These are phyloP conservation scores for Ibycter americanus DNA, from an alignment of 2,797 vertebrate species.

Conservation along the genomic window DNA sequence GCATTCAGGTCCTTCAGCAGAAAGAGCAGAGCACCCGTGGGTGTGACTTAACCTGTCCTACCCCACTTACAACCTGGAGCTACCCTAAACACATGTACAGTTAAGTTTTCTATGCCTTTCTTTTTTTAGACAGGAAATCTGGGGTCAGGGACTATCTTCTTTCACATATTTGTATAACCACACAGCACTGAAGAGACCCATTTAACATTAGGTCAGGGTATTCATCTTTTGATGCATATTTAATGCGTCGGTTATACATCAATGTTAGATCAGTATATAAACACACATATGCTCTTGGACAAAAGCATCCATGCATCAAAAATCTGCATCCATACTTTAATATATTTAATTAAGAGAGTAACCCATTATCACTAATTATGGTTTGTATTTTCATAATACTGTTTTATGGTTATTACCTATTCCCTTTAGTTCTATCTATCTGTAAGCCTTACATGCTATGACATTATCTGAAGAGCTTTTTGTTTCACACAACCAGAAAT, in stretches of 20 bases:
- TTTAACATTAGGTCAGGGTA: slow-evolving; percentile 14
- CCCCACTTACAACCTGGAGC: background rate
- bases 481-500: background rate
- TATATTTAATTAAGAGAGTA: slow-evolving; percentile 57
- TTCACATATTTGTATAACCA: background rate
- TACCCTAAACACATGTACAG: background rate
- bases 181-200: background rate
- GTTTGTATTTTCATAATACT: slow-evolving; percentile 61
- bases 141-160: background rate
- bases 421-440: slow-evolving; percentile 45
- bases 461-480: background rate
- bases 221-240: slow-evolving; percentile 31
- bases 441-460: background rate
- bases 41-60: background rate
- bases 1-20: background rate
- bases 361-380: slow-evolving; percentile 54
- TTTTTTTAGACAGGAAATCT: background rate
- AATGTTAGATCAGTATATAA: slow-evolving; percentile 29
- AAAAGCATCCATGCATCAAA: slow-evolving; percentile 62
- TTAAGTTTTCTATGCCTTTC: background rate
- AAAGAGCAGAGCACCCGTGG: background rate
- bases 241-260: slow-evolving; percentile 3
- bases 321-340: slow-evolving; percentile 34
- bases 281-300: slow-evolving; percentile 53
- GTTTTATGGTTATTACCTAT: slow-evolving; percentile 63